Conservation (phyloP, 2,888 invertebrate species). For the Adela reaumurella region DNA sequence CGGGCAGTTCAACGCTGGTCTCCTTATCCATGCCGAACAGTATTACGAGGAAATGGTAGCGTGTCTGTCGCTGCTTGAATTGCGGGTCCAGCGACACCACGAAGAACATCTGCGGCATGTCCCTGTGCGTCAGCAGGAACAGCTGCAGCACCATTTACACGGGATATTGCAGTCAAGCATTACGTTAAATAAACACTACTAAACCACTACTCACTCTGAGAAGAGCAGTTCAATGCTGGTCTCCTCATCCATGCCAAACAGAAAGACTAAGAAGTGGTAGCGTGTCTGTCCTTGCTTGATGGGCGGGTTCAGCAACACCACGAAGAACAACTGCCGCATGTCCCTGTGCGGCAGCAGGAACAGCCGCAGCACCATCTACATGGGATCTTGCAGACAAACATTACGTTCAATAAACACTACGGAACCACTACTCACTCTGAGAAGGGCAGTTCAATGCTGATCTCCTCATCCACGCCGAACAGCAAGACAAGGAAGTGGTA, state of each 20-base stretch:
- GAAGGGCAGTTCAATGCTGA: slow-evolving; percentile 85
- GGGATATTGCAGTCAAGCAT: too few relatives aligned
- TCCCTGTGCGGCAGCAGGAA: slow-evolving; percentile 97
- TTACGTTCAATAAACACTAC: slow-evolving; percentile 88
- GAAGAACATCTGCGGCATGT: slow-evolving; percentile 97
- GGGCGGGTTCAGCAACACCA: slow-evolving; percentile 96
- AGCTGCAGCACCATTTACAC: too few relatives aligned
- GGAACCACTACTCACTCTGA: slow-evolving; percentile 85
- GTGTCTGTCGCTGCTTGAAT: slow-evolving; percentile 98
- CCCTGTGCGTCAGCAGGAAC: slow-evolving; percentile 99
- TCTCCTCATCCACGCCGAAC: slow-evolving; percentile 94
- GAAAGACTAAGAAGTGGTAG: slow-evolving; percentile 91
- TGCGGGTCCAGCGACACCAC: slow-evolving; percentile 98
- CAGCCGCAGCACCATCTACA: slow-evolving; percentile 90
- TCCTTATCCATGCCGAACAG: slow-evolving; percentile 95
- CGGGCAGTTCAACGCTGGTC: slow-evolving; percentile 83
- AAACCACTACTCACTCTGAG: slow-evolving; percentile 85
- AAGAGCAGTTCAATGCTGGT: slow-evolving; percentile 87
- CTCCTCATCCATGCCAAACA: slow-evolving; percentile 95
- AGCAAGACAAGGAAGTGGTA: slow-evolving; percentile 94
- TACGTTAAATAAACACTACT: too few relatives aligned
- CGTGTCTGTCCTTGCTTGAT: slow-evolving; percentile 99
- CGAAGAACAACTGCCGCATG: slow-evolving; percentile 97
- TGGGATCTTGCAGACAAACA: slow-evolving; percentile 99
- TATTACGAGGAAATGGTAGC: slow-evolving; percentile 94